Conservation (phyloP, 2,113 vertebrate genomes). For the Labeo catla region DNA sequence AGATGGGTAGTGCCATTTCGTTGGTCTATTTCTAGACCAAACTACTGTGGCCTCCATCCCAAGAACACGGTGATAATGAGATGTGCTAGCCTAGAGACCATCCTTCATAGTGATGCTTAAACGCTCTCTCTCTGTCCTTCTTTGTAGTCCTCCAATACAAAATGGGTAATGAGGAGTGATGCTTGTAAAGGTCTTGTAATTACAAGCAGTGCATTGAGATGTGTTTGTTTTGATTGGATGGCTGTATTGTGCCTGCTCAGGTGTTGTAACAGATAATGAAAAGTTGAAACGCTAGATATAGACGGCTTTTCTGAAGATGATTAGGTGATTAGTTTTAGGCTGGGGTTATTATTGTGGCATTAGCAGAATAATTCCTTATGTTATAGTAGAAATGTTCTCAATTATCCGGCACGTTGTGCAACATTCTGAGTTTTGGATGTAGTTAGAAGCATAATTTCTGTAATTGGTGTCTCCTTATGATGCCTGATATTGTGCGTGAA, state of each 20-base stretch:
- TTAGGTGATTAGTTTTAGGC: constrained; percentile 4
- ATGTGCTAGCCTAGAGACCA: constrained; percentile 39
- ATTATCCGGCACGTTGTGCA: constrained; percentile 25
- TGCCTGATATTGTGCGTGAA: background rate
- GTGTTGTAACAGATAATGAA: constrained; percentile 37
- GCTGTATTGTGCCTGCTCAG: constrained; percentile 28
- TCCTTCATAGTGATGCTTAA: constrained; percentile 28
- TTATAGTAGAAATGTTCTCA: background rate
- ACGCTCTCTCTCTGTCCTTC: background rate
- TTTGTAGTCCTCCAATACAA: constrained; percentile 6
- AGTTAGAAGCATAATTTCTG: background rate
- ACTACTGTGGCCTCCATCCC: constrained; percentile 42
- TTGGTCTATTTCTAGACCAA: constrained; percentile 52
- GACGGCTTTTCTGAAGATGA: background rate
- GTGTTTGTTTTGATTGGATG: constrained; percentile 19
- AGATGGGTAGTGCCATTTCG: constrained; percentile 56
- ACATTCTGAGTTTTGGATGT: constrained; percentile 33
- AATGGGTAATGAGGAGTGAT: background rate
- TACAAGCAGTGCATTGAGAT: background rate
- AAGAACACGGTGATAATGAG: constrained; percentile 55
- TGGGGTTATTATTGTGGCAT: constrained; percentile 32
- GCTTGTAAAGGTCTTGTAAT: constrained; percentile 1
- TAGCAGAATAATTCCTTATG: constrained; percentile 17
- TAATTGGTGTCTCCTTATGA: constrained; percentile 11
- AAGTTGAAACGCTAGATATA: constrained; percentile 19